Base-by-base conservation (phyloP, 2,797 vertebrate genomes). In the Enteromius unitaeniatus region DNA sequence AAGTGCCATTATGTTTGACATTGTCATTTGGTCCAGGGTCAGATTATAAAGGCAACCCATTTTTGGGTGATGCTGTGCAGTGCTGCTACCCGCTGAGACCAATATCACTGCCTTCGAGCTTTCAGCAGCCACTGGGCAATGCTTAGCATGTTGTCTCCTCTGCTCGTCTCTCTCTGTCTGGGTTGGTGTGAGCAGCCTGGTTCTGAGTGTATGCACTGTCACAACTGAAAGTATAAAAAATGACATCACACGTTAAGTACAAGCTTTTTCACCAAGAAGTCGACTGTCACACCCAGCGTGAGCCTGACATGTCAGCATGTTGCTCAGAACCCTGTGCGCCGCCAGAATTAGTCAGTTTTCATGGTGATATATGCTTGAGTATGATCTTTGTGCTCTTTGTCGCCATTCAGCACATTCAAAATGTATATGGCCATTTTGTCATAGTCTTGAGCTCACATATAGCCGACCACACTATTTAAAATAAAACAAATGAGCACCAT, bases 241-340 rank as follows among this genome's bases (percentile, higher is more conserved):
- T 70, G 34, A 15, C 65, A 81, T 45, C 5, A 55, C n/a, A 58
- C 0, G 5, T 81, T 49, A 62, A 47, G 3, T 58, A 47, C 0
- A 0, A 49, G 28, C 53, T 73, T 73, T 62, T 26, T 45, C 19
- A 34, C 19, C 53, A 62, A 72, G 45, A 40, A 65, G 31, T 31
- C 21, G 23, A 17, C 40, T 67, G n/a, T 76, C 60, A 75, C 0
- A 14, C 21, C 13, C 55, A 74, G 70, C 58, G 6, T 55, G 72
- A 81, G 51, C 8, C 26, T 72, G 53, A 62, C 68, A 60, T 60
- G 67, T 81, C 79, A 72, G 23, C 4, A 72, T 60, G 34, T 58
- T 70, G 53, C 37, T 60, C 2, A 31, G 37, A 69, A 34, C 49
- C 31, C 40, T 37, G 23, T 28, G 31, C 28, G 40, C 15, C 4